Conservation (phyloP, 2,113 vertebrate genomes). For the Ciconia boyciana region DNA sequence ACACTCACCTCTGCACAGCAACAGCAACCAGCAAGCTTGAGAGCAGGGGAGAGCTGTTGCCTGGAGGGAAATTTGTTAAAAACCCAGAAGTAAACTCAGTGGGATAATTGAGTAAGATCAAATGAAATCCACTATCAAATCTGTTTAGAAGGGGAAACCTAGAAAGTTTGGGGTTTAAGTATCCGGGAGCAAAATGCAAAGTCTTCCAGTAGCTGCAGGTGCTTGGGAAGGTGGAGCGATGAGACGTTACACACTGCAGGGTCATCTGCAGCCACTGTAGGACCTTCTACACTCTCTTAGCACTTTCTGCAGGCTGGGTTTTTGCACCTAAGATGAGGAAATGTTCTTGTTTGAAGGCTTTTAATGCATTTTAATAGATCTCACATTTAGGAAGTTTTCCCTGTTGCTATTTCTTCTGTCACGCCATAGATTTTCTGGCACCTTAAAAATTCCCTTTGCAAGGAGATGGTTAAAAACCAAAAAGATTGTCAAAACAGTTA, state of each 20-base stretch:
- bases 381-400: not conserved
- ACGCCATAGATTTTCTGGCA: not conserved
- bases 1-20: not conserved
- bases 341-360: not conserved
- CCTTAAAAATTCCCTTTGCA: not conserved
- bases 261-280: not conserved
- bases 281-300: rapidly evolving
- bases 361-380: not conserved
- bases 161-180: not conserved
- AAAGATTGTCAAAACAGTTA: not conserved
- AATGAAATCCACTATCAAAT: not conserved
- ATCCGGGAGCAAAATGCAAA: not conserved
- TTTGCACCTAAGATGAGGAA: not conserved
- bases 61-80: not conserved
- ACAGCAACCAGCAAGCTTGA: not conserved
- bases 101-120: not conserved
- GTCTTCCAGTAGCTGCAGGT: not conserved
- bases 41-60: not conserved
- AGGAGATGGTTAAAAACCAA: not conserved
- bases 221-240: not conserved
- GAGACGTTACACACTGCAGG: not conserved
- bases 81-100: not conserved
- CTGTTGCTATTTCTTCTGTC: not conserved
- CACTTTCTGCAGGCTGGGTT: not conserved
- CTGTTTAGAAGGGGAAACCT: not conserved